Evolutionary conservation across 2,888 invertebrate genomes (phyloP).

Genomic region (Andrena minutula): DNA sequence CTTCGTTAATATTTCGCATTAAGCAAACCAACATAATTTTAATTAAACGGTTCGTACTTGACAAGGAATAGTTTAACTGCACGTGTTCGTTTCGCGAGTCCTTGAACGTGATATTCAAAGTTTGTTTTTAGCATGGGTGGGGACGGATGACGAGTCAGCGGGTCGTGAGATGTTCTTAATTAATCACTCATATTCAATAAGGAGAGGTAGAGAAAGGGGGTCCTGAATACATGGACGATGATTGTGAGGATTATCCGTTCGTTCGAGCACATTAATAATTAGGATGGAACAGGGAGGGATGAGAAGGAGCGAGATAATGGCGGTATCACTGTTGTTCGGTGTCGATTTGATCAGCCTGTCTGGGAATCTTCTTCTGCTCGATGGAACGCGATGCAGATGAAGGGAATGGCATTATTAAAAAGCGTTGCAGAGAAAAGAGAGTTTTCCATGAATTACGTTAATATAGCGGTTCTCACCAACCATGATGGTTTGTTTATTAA

Average conservation of each 20-base stretch:
- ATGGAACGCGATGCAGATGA: slow-evolving; percentile 51
- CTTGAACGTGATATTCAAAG: slow-evolving; percentile 43
- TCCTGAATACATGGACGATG: slow-evolving; percentile 74
- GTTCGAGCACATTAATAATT: slow-evolving; percentile 77
- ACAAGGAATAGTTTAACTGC: slow-evolving; percentile 19
- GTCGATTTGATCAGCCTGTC: slow-evolving; percentile 75
- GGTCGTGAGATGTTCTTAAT: slow-evolving; percentile 76
- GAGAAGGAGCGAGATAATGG: slow-evolving; percentile 52
- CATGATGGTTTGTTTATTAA: neutral
- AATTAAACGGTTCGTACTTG: neutral
- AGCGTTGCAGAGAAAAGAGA: slow-evolving; percentile 26
- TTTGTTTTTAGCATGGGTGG: slow-evolving; percentile 65
- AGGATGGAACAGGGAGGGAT: slow-evolving; percentile 59
- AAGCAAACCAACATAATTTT: neutral
- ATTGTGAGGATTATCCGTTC: slow-evolving; percentile 76
- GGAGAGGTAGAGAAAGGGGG: slow-evolving; percentile 68
- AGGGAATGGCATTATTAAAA: slow-evolving; percentile 64
- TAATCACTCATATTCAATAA: slow-evolving; percentile 79
- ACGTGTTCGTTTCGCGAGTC: neutral
- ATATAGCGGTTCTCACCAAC: neutral
- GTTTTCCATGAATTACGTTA: slow-evolving; percentile 44
- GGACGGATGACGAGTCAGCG: slow-evolving; percentile 66
- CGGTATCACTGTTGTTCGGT: slow-evolving; percentile 72
- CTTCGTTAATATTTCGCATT: neutral
- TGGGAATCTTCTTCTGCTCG: slow-evolving; percentile 63